Evolutionary conservation across 2,797 vertebrate genomes (phyloP).

Genomic region (Steatocranus sp.): DNA sequence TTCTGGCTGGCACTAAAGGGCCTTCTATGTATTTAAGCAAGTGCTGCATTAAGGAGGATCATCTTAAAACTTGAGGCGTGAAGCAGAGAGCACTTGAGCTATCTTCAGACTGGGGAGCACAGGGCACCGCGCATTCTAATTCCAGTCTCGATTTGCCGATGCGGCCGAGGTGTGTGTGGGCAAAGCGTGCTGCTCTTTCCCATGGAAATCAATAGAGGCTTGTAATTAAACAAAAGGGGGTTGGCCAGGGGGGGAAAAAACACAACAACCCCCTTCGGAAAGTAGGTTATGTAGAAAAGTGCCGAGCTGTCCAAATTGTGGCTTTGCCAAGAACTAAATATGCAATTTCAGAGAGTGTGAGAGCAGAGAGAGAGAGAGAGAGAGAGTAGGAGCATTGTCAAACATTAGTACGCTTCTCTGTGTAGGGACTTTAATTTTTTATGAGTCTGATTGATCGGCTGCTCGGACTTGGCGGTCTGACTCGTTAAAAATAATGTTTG

Average conservation of each 20-base stretch:
- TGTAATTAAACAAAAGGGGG: constrained; percentile 85
- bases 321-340: constrained; percentile 71
- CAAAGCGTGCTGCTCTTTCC: constrained; percentile 77
- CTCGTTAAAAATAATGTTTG: constrained; percentile 62
- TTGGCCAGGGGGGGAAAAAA: constrained; percentile 55
- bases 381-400: constrained; percentile 26
- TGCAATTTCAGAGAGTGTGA: constrained; percentile 57
- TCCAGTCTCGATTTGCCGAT: constrained; percentile 69
- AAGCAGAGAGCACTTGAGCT: constrained; percentile 61
- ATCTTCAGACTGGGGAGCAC: constrained; percentile 58
- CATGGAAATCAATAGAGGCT: constrained; percentile 83
- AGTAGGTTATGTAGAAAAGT: constrained; percentile 80
- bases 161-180: constrained; percentile 73
- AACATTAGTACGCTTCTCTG: constrained; percentile 50
- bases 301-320: constrained; percentile 74
- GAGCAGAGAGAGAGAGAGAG: constrained; percentile 6
- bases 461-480: constrained; percentile 32
- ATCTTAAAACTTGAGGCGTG: constrained; percentile 66
- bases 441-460: constrained; percentile 67
- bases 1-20: constrained; percentile 17
- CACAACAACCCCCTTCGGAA: constrained; percentile 67
- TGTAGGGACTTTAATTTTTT: constrained; percentile 57
- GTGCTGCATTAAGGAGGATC: constrained; percentile 65
- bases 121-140: constrained; percentile 72
- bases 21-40: constrained; percentile 54